A percentile compares a stretch with the other conserved stretches of the same genome.
Evolutionary conservation across 2,888 invertebrate genomes (phyloP).

Genomic region (Epinotia demarniana): DNA sequence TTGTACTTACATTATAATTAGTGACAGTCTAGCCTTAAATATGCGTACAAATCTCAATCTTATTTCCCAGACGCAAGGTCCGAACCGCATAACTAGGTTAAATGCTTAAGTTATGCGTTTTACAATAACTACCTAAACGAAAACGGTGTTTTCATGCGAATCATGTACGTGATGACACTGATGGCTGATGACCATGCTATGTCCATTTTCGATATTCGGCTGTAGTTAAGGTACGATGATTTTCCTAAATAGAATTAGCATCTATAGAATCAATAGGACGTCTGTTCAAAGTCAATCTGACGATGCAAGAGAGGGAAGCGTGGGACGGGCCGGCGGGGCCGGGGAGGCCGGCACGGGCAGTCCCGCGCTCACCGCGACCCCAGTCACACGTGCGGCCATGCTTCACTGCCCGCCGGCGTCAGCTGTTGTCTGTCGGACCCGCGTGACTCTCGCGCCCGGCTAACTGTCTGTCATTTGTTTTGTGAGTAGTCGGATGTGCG

Average conservation of each 20-base stretch:
- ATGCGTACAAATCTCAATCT: not conserved
- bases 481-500: not conserved
- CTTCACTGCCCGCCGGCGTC: conserved; percentile 83
- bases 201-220: not conserved
- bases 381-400: conserved; percentile 78
- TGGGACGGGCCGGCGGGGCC: conserved; percentile 73
- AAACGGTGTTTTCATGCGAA: not conserved
- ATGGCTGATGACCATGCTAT: not conserved
- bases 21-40: not conserved
- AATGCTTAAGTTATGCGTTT: not conserved
- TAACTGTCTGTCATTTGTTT: conserved; percentile 48
- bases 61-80: not conserved
- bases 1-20: conserved; percentile 7
- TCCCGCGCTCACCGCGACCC: conserved; percentile 69
- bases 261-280: conserved; percentile 58
- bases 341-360: conserved; percentile 64
- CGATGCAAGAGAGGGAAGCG: conserved; percentile 47
- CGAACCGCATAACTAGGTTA: not conserved
- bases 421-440: conserved; percentile 52
- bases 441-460: conserved; percentile 65
- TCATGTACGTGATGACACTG: not conserved
- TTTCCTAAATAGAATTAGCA: conserved; percentile 44
- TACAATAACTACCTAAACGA: not conserved
- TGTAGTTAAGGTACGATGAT: not conserved
- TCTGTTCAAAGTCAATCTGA: conserved; percentile 58